Evolutionary conservation across 2,888 invertebrate species (phyloP).

Genomic region (Penaeus monodon): DNA sequence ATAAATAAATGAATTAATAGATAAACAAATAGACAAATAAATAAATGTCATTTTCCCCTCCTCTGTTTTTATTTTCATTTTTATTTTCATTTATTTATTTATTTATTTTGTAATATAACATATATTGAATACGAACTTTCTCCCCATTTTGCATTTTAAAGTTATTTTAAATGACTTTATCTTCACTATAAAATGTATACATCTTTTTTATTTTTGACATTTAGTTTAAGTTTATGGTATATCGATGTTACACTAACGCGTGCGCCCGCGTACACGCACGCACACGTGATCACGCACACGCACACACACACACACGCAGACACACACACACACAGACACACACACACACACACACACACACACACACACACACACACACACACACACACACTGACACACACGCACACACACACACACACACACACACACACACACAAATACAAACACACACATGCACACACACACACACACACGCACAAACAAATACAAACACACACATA

Average conservation of each 20-base stretch:
- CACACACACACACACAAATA: background rate
- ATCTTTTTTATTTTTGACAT: too few relatives aligned
- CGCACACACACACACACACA: constrained; percentile 17
- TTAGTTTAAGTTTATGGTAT: background rate
- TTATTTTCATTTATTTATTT: too few relatives aligned
- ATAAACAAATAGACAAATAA: too few relatives aligned
- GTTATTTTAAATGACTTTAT: too few relatives aligned
- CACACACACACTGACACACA: constrained; percentile 24
- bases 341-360: constrained; percentile 22
- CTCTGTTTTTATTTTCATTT: too few relatives aligned
- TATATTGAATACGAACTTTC: too few relatives aligned
- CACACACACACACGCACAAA: background rate
- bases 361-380: constrained; percentile 2
- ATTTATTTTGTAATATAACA: too few relatives aligned
- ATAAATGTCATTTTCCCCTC: too few relatives aligned
- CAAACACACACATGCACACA: constrained; percentile 23
- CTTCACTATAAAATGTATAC: too few relatives aligned
- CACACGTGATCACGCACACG: background rate
- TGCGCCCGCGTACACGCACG: background rate
- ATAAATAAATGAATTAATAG: too few relatives aligned
- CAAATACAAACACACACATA: background rate
- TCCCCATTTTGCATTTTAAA: too few relatives aligned
- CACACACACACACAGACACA: constrained; percentile 20
- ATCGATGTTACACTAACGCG: background rate
- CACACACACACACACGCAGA: constrained; percentile 8